Conservation (phyloP, 2,888 invertebrate genomes). For the Caenorhabditis sulstoni region DNA sequence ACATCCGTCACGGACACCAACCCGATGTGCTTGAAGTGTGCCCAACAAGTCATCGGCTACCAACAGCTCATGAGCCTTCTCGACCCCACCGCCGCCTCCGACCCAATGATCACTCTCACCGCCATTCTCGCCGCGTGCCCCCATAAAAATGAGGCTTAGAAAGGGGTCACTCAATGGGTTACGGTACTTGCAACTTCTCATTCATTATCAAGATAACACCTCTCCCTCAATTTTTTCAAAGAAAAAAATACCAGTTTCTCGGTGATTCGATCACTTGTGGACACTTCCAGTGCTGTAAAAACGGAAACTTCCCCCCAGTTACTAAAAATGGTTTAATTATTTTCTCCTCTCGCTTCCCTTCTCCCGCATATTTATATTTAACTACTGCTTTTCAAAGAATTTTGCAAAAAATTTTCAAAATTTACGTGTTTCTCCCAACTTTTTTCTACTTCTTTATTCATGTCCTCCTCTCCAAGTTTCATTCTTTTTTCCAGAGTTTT, state of each 20-base stretch:
- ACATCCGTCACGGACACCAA: constrained; percentile 10
- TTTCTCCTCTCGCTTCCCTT: not conserved
- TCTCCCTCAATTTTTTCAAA: not conserved
- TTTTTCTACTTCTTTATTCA: constrained; percentile 25
- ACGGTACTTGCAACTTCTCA: constrained; percentile 6
- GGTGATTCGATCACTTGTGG: constrained; percentile 54
- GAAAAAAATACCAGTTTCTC: constrained; percentile 24
- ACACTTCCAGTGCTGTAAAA: constrained; percentile 40
- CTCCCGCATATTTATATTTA: not conserved
- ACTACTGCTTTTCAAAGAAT: not conserved
- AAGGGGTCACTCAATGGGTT: too few relatives aligned
- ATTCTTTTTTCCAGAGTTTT: not conserved
- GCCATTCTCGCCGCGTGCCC: constrained; percentile 66
- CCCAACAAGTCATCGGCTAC: constrained; percentile 69
- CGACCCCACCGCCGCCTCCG: constrained; percentile 62
- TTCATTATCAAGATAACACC: too few relatives aligned
- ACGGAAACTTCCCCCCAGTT: too few relatives aligned
- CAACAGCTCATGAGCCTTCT: constrained; percentile 67
- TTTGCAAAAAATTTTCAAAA: not conserved
- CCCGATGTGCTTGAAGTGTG: constrained; percentile 65
- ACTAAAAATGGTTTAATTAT: constrained; percentile 2
- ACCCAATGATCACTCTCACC: constrained; percentile 66
- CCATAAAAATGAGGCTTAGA: constrained; percentile 45
- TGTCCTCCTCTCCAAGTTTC: not conserved
- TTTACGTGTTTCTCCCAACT: constrained; percentile 22